Percentiles rank a stretch among this genome's conserved stretches.
phyloP scores from a whole-genome alignment of 2,888 invertebrate genomes.

The Euphydryas editha region DNA sequence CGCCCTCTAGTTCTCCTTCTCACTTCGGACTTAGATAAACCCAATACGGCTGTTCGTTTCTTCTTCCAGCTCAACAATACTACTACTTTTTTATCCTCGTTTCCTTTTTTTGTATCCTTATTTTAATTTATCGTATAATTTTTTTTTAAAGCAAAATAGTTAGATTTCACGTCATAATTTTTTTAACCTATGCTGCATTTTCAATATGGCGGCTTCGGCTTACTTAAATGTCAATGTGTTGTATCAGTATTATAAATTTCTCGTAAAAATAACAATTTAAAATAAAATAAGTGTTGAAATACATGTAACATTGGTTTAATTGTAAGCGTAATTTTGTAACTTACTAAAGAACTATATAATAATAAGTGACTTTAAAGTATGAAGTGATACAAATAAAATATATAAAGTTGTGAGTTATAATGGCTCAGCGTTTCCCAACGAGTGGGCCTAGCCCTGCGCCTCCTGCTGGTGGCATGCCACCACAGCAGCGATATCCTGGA shows the following conservation, averaged over 20 bases:
- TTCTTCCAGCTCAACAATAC: too few species aligned
- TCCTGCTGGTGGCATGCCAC: conserved; percentile 79
- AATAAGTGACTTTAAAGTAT: not conserved
- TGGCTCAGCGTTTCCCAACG: conserved; percentile 73
- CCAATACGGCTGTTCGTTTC: too few species aligned
- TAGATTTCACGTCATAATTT: not conserved
- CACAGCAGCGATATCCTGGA: conserved; percentile 68
- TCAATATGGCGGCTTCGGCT: conserved; percentile 14
- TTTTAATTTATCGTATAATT: too few species aligned
- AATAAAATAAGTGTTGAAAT: too few species aligned
- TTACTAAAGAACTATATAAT: not conserved
- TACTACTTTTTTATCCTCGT: too few species aligned
- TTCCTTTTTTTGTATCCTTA: too few species aligned
- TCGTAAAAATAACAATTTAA: not conserved
- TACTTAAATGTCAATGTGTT: not conserved
- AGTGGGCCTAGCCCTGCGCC: conserved; percentile 60
- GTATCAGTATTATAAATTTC: not conserved
- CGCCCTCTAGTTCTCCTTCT: too few species aligned
- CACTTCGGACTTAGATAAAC: too few species aligned
- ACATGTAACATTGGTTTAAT: not conserved
- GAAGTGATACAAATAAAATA: conserved; percentile 5
- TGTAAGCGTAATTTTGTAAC: not conserved
- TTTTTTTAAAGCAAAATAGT: too few species aligned
- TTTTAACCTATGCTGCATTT: not conserved
- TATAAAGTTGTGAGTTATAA: conserved; percentile 37